Conservation (phyloP, 2,888 invertebrate species). For the Anthrax anthrax region DNA sequence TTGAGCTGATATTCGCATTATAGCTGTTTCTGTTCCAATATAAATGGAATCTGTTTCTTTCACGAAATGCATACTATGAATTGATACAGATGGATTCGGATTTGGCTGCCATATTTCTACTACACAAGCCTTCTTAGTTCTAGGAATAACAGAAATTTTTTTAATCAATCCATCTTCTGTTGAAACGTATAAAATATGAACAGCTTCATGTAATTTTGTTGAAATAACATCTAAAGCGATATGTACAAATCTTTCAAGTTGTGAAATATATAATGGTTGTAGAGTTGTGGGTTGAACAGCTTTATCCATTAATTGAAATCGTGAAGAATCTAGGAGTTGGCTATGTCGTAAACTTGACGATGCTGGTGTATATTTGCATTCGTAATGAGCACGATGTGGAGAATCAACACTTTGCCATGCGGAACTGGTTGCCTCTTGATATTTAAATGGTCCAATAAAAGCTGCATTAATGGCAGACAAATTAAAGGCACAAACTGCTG, state of each 20-base stretch:
- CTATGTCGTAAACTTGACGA: constrained; percentile 23
- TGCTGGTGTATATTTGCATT: constrained; percentile 40
- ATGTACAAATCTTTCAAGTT: constrained; percentile 57
- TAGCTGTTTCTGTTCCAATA: constrained; percentile 51
- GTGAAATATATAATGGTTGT: constrained; percentile 52
- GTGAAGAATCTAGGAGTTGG: constrained; percentile 47
- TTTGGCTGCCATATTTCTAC: constrained; percentile 71
- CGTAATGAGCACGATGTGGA: constrained; percentile 44
- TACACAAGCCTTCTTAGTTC: constrained; percentile 58
- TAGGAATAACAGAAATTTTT: constrained; percentile 64
- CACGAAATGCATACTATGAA: constrained; percentile 60
- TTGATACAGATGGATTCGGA: constrained; percentile 34
- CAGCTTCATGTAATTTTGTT: constrained; percentile 51
- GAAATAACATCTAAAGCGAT: constrained; percentile 69
- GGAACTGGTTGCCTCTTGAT: constrained; percentile 59
- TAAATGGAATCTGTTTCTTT: constrained; percentile 70
- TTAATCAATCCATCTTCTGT: constrained; percentile 60
- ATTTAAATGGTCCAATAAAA: constrained; percentile 75
- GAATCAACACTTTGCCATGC: constrained; percentile 60
- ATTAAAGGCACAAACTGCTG: constrained; percentile 84
- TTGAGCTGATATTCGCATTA: constrained; percentile 60
- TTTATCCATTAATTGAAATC: constrained; percentile 78
- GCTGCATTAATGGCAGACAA: constrained; percentile 64
- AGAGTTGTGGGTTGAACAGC: constrained; percentile 62
- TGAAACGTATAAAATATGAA: constrained; percentile 69